Evolutionary conservation across 2,797 vertebrate genomes (phyloP), one percentile per base, ranked within the genome.

Genomic region (Sebastolobus altivelis): DNA sequence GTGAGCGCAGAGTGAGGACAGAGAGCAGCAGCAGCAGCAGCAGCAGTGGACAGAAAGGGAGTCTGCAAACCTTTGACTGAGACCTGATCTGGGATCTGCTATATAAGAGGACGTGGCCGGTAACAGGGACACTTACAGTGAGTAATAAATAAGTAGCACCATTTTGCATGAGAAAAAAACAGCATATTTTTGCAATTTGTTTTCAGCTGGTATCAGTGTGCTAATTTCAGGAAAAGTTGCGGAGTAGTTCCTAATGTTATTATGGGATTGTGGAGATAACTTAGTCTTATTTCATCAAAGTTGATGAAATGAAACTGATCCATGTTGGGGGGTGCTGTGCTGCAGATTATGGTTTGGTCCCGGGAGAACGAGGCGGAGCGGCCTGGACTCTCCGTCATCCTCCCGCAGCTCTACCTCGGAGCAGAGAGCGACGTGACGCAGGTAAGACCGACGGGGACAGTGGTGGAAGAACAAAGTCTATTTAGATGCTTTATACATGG

Each of bases 361-460:
- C 80, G 69, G 63, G 93, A 92, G 5, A 49, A 60, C 66, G 94
- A 93, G 12, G 54, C 80, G 9, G 93, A 95, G 59, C 87, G 83
- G 6, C 94, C 91, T 3, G 90, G 91, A 33, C 84, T 96, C 73
- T 96, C 95, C 14, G 77, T 86, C 22, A 95, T 96, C 80, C 94
- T 96, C 54, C 95, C 96, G 31, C 90, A 90, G 85, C 93, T 96
- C 55, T 96, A 95, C 88, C 93, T 96, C 16, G 96, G 96, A 77
- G 95, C 94, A 38, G 94, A 96, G 90, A 90, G 90, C 22, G 95
- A 96, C 72, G 94, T 96, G 73, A 96, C 95, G 70, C 94, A 96
- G 95, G 95, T 96, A 69, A 67, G 75, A 2, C 49, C 20, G 8
- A 46, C 43, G 14, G 16, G 10, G 33, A 40, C 22, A 10, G 58